A percentile compares a stretch with the other conserved stretches of the same genome.
These are phyloP conservation scores for Philhelius pedissequus DNA, from an alignment of 2,888 invertebrate species.

Conservation along the genomic window DNA sequence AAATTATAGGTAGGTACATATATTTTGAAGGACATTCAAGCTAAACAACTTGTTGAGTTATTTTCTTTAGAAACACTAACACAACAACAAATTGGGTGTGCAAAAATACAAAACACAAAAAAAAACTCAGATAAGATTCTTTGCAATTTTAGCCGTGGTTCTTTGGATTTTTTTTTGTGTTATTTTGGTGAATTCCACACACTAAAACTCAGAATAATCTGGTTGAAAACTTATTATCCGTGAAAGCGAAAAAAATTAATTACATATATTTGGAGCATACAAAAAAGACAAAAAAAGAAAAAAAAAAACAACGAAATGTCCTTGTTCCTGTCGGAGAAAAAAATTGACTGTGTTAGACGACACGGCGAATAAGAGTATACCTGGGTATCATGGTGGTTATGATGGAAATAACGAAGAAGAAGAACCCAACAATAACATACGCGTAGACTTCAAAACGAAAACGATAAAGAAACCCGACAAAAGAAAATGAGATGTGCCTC, in stretches of 20 bases:
- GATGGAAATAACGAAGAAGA: neutral
- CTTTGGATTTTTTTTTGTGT: neutral
- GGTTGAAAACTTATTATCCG: conserved; percentile 41
- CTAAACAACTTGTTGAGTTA: conserved; percentile 35
- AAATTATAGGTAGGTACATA: neutral
- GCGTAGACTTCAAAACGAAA: neutral
- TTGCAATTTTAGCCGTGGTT: conserved; percentile 46
- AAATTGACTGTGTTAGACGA: conserved; percentile 33
- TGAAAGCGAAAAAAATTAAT: conserved; percentile 38
- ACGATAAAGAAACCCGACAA: neutral
- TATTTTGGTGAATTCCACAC: conserved; percentile 41
- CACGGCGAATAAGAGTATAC: conserved; percentile 19
- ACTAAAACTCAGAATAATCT: neutral
- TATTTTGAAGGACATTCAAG: conserved; percentile 51
- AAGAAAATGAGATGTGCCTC: neutral
- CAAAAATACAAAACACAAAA: neutral
- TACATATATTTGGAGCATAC: conserved; percentile 37
- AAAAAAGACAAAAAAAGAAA: neutral
- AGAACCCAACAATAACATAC: neutral
- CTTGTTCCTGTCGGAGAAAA: conserved; percentile 35
- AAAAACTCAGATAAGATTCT: conserved; percentile 53
- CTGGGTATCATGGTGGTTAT: neutral
- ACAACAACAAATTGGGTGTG: conserved; percentile 32
- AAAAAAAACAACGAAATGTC: conserved; percentile 22
- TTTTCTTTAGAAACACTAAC: neutral